phyloP scores from a whole-genome alignment of 2,888 invertebrate genomes.

The Pristionchus entomophagus region DNA sequence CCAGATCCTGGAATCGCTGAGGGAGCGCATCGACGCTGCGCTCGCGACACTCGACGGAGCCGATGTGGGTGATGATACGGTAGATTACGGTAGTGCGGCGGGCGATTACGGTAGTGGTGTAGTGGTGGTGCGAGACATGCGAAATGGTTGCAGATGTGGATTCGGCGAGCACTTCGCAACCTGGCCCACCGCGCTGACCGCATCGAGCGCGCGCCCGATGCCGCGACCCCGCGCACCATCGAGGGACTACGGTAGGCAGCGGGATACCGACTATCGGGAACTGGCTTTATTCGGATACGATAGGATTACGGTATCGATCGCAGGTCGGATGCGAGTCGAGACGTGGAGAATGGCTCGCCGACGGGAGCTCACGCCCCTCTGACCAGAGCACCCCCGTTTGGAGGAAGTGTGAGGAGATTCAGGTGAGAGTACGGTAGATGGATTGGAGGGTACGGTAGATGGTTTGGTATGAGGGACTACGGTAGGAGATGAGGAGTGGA shows the following conservation, averaged over 20 bases:
- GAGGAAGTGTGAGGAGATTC: conserved; percentile 46
- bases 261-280: too few species aligned
- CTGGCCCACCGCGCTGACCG: conserved; percentile 52
- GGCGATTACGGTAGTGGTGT: neutral
- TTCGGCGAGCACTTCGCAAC: conserved; percentile 57
- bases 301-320: neutral
- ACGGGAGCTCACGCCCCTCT: neutral
- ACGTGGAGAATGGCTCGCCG: conserved; percentile 35
- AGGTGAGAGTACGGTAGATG: conserved; percentile 18
- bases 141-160: conserved; percentile 51
- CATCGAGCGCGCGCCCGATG: conserved; percentile 47
- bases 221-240: conserved; percentile 19
- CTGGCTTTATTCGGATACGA: too few species aligned
- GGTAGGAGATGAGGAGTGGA: too few species aligned
- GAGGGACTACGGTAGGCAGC: conserved; percentile 24
- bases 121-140: too few species aligned
- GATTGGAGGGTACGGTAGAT: neutral
- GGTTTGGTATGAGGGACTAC: neutral
- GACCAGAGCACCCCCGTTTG: conserved; percentile 41
- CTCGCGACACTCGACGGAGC: conserved; percentile 78
- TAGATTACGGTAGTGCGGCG: conserved; percentile 1
- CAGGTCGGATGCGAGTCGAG: conserved; percentile 36
- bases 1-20: conserved; percentile 86
- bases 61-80: conserved; percentile 61
- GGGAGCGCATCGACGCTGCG: conserved; percentile 88